phyloP scores from a whole-genome alignment of 2,113 vertebrate genomes.

The Lipotes vexillifer region DNA sequence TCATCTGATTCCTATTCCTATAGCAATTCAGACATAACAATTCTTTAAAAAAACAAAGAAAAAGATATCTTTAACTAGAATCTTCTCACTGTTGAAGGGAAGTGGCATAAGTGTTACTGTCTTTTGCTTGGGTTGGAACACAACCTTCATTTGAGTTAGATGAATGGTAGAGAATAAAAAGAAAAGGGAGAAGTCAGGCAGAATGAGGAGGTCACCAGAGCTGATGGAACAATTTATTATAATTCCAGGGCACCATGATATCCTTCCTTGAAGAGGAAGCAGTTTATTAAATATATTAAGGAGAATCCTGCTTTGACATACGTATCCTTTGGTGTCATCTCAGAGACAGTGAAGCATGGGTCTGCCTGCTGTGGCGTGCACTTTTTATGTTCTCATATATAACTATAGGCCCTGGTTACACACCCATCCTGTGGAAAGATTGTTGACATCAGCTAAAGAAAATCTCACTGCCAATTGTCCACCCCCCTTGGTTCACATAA shows the following conservation, averaged over 20 bases:
- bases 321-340: neutral
- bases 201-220: neutral
- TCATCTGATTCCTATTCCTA: neutral
- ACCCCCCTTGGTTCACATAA: neutral
- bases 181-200: neutral
- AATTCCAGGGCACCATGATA: neutral
- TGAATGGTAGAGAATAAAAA: neutral
- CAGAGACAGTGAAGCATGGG: neutral
- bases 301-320: neutral
- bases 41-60: conserved; percentile 1
- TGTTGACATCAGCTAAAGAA: neutral
- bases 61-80: neutral
- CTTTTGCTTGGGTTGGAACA: neutral
- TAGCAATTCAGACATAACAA: neutral
- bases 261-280: neutral
- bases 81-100: neutral
- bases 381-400: neutral
- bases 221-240: neutral
- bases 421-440: neutral
- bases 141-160: neutral
- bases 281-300: neutral
- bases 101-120: neutral
- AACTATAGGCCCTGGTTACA: neutral
- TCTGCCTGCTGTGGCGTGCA: neutral
- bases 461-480: neutral